phyloP scores from a whole-genome alignment of 2,888 invertebrate genomes.

The Acanthosepion pharaonis region DNA sequence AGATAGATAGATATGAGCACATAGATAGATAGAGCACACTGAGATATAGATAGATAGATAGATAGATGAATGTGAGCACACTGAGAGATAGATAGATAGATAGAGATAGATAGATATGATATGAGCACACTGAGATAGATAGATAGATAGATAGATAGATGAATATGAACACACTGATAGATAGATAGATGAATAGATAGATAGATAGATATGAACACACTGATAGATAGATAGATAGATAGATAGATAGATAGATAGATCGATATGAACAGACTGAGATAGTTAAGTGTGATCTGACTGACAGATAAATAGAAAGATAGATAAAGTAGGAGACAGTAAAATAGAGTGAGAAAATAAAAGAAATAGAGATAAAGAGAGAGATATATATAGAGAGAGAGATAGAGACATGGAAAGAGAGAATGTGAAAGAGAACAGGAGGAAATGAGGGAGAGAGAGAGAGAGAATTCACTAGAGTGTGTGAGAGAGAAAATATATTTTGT shows the following conservation, averaged over 20 bases:
- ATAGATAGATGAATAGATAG: background rate
- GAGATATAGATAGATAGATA: background rate
- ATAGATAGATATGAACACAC: background rate
- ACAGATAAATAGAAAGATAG: background rate
- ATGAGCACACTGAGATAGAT: too few species aligned
- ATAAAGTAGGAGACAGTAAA: background rate
- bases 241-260: background rate
- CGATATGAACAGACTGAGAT: background rate
- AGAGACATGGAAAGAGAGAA: background rate
- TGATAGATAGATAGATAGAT: too few species aligned
- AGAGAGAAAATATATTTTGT: too few species aligned
- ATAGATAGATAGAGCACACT: background rate
- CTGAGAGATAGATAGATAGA: too few species aligned
- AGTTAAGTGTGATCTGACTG: background rate
- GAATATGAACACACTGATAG: too few species aligned
- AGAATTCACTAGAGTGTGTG: too few species aligned
- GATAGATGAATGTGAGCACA: background rate
- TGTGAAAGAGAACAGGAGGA: fast-evolving
- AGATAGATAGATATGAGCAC: background rate
- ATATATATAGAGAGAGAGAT: background rate
- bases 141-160: too few species aligned
- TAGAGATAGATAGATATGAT: background rate
- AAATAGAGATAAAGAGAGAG: background rate
- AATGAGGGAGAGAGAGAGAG: background rate
- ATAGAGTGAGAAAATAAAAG: too few species aligned